phyloP scores from a whole-genome alignment of 2,888 invertebrate species.

The Cerastis leucographa region DNA sequence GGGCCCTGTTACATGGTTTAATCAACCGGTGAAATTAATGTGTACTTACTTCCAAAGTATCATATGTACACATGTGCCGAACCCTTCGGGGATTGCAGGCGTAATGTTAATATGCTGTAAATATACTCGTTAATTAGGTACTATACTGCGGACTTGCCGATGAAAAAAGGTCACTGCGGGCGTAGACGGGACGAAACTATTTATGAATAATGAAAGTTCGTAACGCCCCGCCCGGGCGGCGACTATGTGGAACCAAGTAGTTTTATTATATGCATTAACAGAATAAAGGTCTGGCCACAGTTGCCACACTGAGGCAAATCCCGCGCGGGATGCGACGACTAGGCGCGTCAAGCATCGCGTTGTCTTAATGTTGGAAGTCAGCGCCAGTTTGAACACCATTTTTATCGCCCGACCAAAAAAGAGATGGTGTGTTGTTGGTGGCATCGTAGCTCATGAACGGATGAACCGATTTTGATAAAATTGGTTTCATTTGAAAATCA shows the following conservation, averaged over 20 bases:
- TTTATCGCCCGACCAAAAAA: too few relatives aligned
- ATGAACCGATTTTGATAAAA: too few relatives aligned
- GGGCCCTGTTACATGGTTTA: not conserved
- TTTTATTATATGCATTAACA: not conserved
- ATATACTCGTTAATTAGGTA: too few relatives aligned
- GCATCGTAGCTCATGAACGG: too few relatives aligned
- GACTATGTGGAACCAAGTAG: not conserved
- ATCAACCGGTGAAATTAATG: not conserved
- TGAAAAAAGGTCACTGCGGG: not conserved
- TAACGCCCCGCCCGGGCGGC: not conserved
- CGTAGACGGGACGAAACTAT: not conserved
- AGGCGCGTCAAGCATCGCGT: not conserved
- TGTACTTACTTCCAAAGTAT: not conserved
- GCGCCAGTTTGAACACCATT: not conserved
- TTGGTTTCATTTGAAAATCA: too few relatives aligned
- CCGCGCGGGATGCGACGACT: not conserved
- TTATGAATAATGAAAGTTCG: not conserved
- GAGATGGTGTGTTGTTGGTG: too few relatives aligned
- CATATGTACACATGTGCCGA: too few relatives aligned
- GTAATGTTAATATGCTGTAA: too few relatives aligned
- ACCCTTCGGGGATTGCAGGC: too few relatives aligned
- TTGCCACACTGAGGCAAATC: not conserved
- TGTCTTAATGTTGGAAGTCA: not conserved
- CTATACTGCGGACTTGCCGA: too few relatives aligned
- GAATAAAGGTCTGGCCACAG: not conserved